Evolutionary conservation across 2,113 vertebrate genomes (phyloP).

Genomic region (Spermophilus dauricus): DNA sequence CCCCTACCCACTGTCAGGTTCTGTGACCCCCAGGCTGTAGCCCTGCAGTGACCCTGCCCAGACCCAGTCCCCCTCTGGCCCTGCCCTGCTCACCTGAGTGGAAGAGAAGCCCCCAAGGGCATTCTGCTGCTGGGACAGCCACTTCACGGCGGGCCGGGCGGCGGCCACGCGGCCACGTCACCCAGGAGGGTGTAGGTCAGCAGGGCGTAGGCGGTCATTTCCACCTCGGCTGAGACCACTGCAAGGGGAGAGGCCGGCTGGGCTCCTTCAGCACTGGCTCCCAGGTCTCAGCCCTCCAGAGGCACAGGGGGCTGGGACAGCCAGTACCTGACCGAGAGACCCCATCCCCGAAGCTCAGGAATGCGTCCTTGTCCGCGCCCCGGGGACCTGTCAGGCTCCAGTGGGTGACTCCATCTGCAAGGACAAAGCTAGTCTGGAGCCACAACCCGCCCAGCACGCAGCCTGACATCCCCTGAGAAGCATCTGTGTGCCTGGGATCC

Average conservation of each 20-base stretch:
- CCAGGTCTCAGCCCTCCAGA: background rate
- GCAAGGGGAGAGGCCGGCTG: background rate
- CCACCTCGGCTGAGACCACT: conserved; percentile 97
- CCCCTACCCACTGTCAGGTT: background rate
- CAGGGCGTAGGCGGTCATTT: conserved; percentile 96
- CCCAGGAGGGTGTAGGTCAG: conserved; percentile 94
- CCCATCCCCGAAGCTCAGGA: conserved; percentile 95
- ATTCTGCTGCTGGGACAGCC: conserved; percentile 96
- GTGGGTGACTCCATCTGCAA: conserved; percentile 95
- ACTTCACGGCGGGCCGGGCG: conserved; percentile 95
- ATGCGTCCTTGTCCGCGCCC: conserved; percentile 92
- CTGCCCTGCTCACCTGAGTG: conserved; percentile 90
- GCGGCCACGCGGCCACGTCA: conserved; percentile 95
- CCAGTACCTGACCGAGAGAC: conserved; percentile 94
- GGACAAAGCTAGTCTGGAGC: background rate
- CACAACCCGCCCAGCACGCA: background rate
- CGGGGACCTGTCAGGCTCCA: conserved; percentile 95
- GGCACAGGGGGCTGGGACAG: background rate
- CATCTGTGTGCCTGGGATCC: background rate
- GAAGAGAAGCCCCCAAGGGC: conserved; percentile 96
- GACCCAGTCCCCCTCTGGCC: background rate
- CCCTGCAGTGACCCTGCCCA: background rate
- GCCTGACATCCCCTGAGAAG: background rate
- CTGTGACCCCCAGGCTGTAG: background rate
- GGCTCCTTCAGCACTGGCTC: background rate